Conservation (phyloP, 2,797 vertebrate species). For the Cheirogaleus major region DNA sequence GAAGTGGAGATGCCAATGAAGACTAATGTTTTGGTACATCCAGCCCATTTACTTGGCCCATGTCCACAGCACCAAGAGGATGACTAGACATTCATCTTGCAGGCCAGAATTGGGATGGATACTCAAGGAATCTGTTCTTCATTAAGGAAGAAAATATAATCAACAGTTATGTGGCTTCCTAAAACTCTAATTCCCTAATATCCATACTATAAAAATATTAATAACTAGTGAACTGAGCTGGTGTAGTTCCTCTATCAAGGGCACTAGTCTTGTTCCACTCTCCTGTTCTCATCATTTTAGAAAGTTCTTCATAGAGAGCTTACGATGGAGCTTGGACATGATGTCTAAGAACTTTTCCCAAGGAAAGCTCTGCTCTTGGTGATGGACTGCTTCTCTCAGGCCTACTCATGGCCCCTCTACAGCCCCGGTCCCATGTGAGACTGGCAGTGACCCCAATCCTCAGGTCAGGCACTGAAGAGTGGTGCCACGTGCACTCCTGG, state of each 20-base stretch:
- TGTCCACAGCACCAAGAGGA: not conserved
- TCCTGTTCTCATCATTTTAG: not conserved
- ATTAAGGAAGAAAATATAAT: not conserved
- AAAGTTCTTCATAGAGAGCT: not conserved
- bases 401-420: not conserved
- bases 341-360: not conserved
- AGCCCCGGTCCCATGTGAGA: not conserved
- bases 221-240: not conserved
- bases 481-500: not conserved
- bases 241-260: not conserved
- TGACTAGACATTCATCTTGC: not conserved
- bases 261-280: not conserved
- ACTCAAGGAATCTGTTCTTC: not conserved
- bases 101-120: not conserved
- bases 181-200: not conserved
- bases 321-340: not conserved
- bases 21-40: not conserved
- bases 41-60: not conserved
- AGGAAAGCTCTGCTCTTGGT: not conserved
- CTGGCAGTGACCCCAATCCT: not conserved
- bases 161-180: not conserved
- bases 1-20: not conserved
- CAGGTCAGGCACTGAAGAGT: not conserved
- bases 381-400: not conserved
- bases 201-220: not conserved